A percentile compares a stretch with the other conserved stretches of the same genome.
phyloP scores from a whole-genome alignment of 2,797 vertebrate genomes.

The Macrochelys suwanniensis region DNA sequence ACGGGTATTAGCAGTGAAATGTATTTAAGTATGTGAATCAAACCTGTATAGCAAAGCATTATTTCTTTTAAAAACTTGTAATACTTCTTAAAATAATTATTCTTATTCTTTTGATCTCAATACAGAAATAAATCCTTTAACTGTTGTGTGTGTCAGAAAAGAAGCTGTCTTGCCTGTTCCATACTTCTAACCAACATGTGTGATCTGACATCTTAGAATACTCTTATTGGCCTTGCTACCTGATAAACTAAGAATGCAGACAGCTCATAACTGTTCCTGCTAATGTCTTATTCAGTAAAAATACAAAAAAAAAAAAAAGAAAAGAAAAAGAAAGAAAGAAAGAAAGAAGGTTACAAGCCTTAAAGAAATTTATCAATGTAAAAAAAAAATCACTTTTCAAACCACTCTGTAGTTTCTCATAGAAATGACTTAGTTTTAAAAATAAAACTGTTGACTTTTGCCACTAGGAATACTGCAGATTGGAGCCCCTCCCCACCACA shows the following conservation, averaged over 20 bases:
- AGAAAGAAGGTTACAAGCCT: not conserved
- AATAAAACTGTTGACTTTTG: not conserved
- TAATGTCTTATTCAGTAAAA: not conserved
- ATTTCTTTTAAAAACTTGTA: not conserved
- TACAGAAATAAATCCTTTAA: not conserved
- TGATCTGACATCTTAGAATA: fast-evolving
- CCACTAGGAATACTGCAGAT: not conserved
- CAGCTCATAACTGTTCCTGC: not conserved
- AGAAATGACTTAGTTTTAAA: not conserved
- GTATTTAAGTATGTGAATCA: not conserved
- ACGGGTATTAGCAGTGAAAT: not conserved
- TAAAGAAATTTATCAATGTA: not conserved
- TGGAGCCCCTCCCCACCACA: not conserved
- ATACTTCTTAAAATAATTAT: not conserved
- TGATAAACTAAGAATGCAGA: fast-evolving
- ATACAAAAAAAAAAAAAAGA: not conserved
- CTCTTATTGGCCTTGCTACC: not conserved
- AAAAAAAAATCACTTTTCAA: not conserved
- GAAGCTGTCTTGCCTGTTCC: not conserved
- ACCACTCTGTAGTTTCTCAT: not conserved
- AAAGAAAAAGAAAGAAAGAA: not conserved
- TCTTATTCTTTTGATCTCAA: not conserved
- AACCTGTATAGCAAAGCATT: not conserved
- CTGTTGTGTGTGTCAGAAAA: not conserved
- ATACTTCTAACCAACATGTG: not conserved